These are phyloP conservation scores for Arctocebus calabarensis DNA, from an alignment of 2,797 vertebrate species.

Conservation along the genomic window DNA sequence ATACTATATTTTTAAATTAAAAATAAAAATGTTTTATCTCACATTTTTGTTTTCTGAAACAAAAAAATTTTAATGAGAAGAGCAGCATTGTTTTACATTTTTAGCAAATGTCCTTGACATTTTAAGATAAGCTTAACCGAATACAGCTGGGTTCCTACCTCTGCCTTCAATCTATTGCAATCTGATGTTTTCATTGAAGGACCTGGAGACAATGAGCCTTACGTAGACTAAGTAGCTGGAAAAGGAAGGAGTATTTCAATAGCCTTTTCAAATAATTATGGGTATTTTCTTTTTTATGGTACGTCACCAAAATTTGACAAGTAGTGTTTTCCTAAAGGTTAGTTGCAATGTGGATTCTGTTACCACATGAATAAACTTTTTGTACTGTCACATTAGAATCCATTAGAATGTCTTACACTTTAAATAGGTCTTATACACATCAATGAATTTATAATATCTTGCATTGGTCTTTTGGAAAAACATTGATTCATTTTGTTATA, in stretches of 20 bases:
- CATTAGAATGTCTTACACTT: neutral
- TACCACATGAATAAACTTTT: neutral
- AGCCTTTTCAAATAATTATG: neutral
- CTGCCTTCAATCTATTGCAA: neutral
- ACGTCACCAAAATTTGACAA: neutral
- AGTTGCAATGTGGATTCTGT: neutral
- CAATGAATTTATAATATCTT: neutral
- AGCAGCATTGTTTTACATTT: neutral
- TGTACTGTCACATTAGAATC: neutral
- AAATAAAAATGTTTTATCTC: neutral
- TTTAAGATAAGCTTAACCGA: neutral
- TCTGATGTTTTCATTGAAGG: neutral
- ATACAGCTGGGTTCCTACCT: neutral
- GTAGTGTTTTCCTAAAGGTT: neutral
- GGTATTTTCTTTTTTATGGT: neutral
- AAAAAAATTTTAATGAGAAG: neutral
- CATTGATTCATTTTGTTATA: neutral
- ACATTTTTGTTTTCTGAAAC: neutral
- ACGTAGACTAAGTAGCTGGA: neutral
- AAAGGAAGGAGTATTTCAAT: neutral
- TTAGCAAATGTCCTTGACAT: neutral
- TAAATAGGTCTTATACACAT: neutral
- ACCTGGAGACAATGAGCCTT: neutral
- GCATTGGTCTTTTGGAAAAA: conserved; percentile 28
- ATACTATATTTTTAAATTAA: conserved; percentile 8